These are phyloP conservation scores for Heliconius sara DNA, from an alignment of 2,888 invertebrate species.

Conservation along the genomic window DNA sequence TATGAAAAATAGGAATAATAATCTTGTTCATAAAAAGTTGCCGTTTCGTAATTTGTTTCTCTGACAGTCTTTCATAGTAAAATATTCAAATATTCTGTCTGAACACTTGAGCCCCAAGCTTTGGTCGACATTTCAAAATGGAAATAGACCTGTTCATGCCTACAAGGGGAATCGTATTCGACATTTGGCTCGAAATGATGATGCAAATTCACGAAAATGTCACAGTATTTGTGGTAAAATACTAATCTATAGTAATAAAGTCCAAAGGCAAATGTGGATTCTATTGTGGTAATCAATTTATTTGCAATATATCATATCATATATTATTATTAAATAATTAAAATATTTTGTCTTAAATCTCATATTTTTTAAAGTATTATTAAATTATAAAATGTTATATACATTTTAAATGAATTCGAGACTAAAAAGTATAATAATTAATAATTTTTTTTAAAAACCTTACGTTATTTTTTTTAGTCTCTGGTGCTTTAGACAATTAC, in stretches of 20 bases:
- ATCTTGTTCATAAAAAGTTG: constrained; percentile 50
- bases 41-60: constrained; percentile 70
- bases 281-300: not conserved
- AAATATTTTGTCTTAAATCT: no score
- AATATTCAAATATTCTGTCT: constrained; percentile 80
- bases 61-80: constrained; percentile 66
- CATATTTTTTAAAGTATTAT: no score
- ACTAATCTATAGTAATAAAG: constrained; percentile 55
- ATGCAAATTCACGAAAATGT: constrained; percentile 70
- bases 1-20: constrained; percentile 14
- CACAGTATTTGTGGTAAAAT: constrained; percentile 67
- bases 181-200: constrained; percentile 74
- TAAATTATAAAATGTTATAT: no score
- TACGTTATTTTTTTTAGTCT: no score
- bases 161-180: constrained; percentile 73
- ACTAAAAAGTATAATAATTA: no score
- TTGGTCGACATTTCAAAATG: constrained; percentile 75
- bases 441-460: no score
- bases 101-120: constrained; percentile 73
- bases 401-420: no score
- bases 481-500: no score
- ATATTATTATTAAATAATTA: not conserved
- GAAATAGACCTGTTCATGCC: constrained; percentile 73
- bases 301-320: not conserved
- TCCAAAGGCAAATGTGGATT: not conserved